Evolutionary conservation across 1,140 invertebrate genomes (phyloP), one percentile per base, ranked within the genome.

Genomic region (Drosophila bipectinata): DNA sequence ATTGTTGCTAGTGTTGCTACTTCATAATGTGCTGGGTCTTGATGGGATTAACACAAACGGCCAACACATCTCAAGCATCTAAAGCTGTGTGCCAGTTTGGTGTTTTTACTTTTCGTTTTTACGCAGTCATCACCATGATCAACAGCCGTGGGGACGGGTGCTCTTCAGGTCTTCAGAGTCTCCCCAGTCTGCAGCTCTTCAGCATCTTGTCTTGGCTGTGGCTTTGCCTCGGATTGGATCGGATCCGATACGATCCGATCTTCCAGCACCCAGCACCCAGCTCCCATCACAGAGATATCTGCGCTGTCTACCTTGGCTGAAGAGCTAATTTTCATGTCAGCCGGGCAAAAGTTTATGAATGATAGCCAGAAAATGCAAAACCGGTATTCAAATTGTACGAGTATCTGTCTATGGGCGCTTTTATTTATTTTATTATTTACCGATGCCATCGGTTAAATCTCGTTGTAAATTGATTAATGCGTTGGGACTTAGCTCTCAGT

Each of bases 11-110:
- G 68, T 81, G 78, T 63, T 85, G 81, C 82, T 85, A 85, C 81
- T 85, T 87, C 74, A 85, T 85, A 81, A 67, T 78, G 78, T 84
- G 81, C 77, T 74, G 72, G 68, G 81, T 71, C 81, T 88, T 67
- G 72, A 88, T 88, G 83, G 83, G 83, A 88, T 88, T 88, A 88
- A 88, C 83, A 88, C 83, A 88, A 88, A 82, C 83, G 83, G 79
- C 67, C 82, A 87, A 87, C 82, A 88, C 82, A 87, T 87, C 83
- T 87, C 83, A 87, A 85, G 82, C 82, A 82, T 82, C 71, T 60
- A 71, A 81, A 85, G 81, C 83, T 85, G 81, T 84, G 80, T 81
- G 81, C 81, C 83, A 85, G 83, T 76, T 85, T 87, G 66, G 71
- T 64, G 80, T 52, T 67, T 75, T 84, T 78, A 75, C 72, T 83